phyloP scores from a whole-genome alignment of 53 echinoderm and acorn worm species.

The Hippasteria phrygiana region DNA sequence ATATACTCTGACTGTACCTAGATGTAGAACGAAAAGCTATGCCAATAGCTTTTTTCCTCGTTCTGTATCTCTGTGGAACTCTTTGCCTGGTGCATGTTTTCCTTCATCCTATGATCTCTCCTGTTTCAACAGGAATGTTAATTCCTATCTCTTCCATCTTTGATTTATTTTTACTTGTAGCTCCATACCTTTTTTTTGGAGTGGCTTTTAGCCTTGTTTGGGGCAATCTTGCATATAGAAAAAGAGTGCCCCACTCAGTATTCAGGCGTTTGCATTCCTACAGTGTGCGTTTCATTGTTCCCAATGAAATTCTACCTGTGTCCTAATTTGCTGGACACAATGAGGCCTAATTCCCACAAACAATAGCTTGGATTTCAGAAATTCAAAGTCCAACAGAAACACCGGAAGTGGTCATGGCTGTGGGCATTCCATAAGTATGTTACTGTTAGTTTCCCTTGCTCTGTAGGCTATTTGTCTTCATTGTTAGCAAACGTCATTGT shows the following conservation, averaged over 20 bases:
- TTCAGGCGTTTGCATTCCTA: not conserved
- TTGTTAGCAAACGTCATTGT: not conserved
- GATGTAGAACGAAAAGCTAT: too few relatives aligned
- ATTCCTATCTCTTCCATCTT: too few relatives aligned
- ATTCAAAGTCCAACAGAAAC: not conserved
- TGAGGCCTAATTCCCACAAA: not conserved
- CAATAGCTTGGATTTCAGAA: not conserved
- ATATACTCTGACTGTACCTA: too few relatives aligned
- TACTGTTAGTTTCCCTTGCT: not conserved
- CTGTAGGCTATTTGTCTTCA: not conserved
- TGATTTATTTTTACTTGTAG: too few relatives aligned
- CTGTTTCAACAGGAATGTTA: too few relatives aligned
- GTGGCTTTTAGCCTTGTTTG: too few relatives aligned
- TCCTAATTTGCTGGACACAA: not conserved
- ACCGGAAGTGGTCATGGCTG: not conserved
- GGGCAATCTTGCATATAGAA: too few relatives aligned
- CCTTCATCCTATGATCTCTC: too few relatives aligned
- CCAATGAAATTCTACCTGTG: not conserved
- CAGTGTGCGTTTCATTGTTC: not conserved
- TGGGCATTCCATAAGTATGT: not conserved
- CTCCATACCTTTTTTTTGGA: too few relatives aligned
- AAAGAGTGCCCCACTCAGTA: not conserved
- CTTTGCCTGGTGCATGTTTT: too few relatives aligned
- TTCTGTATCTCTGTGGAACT: too few relatives aligned
- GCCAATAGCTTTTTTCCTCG: too few relatives aligned